Percentiles rank a stretch among this genome's conserved stretches.
These are phyloP conservation scores for Philypnodon macrostomus DNA, from an alignment of 2,797 vertebrate species.

Conservation along the genomic window DNA sequence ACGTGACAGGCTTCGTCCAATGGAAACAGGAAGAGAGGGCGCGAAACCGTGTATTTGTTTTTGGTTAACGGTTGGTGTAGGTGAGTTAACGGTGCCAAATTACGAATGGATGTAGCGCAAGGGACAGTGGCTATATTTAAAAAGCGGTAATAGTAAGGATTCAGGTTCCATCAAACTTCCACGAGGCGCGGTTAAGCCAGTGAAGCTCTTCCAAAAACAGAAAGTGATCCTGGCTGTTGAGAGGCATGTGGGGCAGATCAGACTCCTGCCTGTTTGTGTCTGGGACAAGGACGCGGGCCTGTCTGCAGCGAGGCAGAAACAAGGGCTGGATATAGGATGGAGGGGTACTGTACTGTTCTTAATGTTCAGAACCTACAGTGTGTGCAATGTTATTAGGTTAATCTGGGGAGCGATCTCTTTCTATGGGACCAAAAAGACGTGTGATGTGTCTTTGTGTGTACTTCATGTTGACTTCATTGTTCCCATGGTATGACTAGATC, in stretches of 20 bases:
- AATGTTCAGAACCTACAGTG: too few relatives aligned
- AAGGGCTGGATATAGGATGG: too few relatives aligned
- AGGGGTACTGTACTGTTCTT: too few relatives aligned
- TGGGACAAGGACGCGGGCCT: background rate
- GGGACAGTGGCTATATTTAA: slow-evolving; percentile 48
- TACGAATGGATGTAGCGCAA: slow-evolving; percentile 1
- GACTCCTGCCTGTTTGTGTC: background rate
- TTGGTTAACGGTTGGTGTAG: background rate
- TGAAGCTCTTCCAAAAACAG: slow-evolving; percentile 40
- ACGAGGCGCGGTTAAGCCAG: slow-evolving; percentile 8
- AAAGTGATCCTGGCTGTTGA: slow-evolving; percentile 11
- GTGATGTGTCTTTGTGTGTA: too few relatives aligned
- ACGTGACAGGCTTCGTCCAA: background rate
- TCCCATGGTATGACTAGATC: too few relatives aligned
- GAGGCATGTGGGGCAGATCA: slow-evolving; percentile 19
- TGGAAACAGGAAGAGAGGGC: background rate
- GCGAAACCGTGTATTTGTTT: background rate
- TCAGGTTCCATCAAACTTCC: slow-evolving; percentile 12
- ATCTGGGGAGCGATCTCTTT: too few relatives aligned
- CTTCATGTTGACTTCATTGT: too few relatives aligned
- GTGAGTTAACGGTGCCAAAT: background rate
- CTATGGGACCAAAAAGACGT: too few relatives aligned
- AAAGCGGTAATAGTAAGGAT: slow-evolving; percentile 26
- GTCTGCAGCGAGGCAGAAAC: background rate
- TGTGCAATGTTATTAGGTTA: too few relatives aligned